Evolutionary conservation across 2,113 vertebrate species (phyloP).

Genomic region (Gambusia holbrooki): DNA sequence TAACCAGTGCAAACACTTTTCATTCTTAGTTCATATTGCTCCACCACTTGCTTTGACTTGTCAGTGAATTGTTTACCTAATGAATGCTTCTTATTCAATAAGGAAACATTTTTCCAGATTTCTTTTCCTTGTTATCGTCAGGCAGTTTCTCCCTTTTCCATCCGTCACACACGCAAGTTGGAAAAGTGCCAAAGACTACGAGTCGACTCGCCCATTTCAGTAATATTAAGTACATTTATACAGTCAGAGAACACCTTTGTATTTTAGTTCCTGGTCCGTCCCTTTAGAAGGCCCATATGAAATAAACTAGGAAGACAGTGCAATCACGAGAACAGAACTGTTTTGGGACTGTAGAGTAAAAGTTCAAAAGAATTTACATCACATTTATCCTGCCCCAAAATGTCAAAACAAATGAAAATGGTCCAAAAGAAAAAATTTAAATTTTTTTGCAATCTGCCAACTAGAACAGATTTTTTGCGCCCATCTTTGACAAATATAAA

Average conservation of each 20-base stretch:
- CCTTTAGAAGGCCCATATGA: neutral
- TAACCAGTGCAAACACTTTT: neutral
- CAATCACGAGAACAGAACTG: too few relatives aligned
- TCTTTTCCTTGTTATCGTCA: conserved; percentile 18
- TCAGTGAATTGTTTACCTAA: neutral
- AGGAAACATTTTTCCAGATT: conserved; percentile 11
- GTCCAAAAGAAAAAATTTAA: conserved; percentile 26
- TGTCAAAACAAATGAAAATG: neutral
- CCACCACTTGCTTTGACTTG: conserved; percentile 5
- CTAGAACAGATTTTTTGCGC: conserved; percentile 42
- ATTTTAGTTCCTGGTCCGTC: conserved; percentile 1
- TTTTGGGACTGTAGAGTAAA: conserved; percentile 26
- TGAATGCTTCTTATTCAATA: conserved; percentile 21
- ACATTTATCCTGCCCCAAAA: conserved; percentile 43
- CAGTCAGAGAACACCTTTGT: conserved; percentile 20
- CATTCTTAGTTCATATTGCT: neutral
- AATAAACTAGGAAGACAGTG: too few relatives aligned
- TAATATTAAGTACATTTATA: conserved; percentile 16
- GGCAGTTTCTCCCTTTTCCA: neutral
- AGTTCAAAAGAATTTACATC: conserved; percentile 48
- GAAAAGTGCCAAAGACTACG: conserved; percentile 38
- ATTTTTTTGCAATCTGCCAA: conserved; percentile 2
- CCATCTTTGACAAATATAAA: conserved; percentile 19
- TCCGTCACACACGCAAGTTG: conserved; percentile 28
- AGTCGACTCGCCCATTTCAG: conserved; percentile 25